Percentiles rank a stretch among this genome's conserved stretches.
These are phyloP conservation scores for Cactoblastis cactorum DNA, from an alignment of 2,888 invertebrate species.

Conservation along the genomic window DNA sequence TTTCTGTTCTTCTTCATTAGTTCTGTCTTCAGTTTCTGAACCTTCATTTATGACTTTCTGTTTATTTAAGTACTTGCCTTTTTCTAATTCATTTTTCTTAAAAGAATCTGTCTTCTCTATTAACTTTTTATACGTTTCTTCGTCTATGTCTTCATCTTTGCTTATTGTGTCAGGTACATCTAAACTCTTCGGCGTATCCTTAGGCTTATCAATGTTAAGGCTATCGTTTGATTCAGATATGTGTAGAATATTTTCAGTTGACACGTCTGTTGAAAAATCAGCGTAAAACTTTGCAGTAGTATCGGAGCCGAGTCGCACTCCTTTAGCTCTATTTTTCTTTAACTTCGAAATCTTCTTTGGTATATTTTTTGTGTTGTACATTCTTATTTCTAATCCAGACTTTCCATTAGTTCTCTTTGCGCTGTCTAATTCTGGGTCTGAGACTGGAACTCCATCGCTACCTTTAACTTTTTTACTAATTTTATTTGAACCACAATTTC, in stretches of 20 bases:
- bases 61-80: slow-evolving; percentile 70
- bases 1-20: slow-evolving; percentile 36
- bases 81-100: slow-evolving; percentile 74
- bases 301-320: slow-evolving; percentile 63
- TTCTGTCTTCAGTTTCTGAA: slow-evolving; percentile 60
- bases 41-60: slow-evolving; percentile 71
- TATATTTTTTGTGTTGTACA: slow-evolving; percentile 84
- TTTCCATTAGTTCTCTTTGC: slow-evolving; percentile 45
- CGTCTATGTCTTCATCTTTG: slow-evolving; percentile 69
- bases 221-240: slow-evolving; percentile 84
- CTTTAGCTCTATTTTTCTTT: slow-evolving; percentile 82
- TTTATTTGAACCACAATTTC: slow-evolving; percentile 69
- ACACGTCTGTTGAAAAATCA: slow-evolving; percentile 81
- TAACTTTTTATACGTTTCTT: slow-evolving; percentile 69
- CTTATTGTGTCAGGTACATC: slow-evolving; percentile 47
- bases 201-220: slow-evolving; percentile 62
- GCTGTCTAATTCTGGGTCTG: slow-evolving; percentile 58
- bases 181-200: slow-evolving; percentile 33
- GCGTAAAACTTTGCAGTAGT: slow-evolving; percentile 84
- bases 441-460: slow-evolving; percentile 36
- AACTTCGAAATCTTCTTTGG: slow-evolving; percentile 85
- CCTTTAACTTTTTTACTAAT: slow-evolving; percentile 52
- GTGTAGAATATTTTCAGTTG: slow-evolving; percentile 79
- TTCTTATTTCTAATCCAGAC: slow-evolving; percentile 75
- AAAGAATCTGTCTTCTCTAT: slow-evolving; percentile 77